Percentiles rank a stretch among this genome's conserved stretches.
Evolutionary conservation across 37 sponge, comb jelly and placozoan genomes (phyloP).

Genomic region (Oopsacas minuta): DNA sequence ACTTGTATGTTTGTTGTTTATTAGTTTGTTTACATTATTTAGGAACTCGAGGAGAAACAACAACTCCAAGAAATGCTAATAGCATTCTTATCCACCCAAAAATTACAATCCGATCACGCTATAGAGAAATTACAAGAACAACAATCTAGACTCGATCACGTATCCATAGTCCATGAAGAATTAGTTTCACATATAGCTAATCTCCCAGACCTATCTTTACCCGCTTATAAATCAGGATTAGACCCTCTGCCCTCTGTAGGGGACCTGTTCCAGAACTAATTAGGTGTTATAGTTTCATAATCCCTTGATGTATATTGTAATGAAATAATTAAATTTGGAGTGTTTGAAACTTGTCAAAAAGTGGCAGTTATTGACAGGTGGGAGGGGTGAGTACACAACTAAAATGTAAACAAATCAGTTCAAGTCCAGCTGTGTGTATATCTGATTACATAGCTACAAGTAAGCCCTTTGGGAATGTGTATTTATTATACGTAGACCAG

Average conservation of each 20-base stretch:
- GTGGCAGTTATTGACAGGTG: too few relatives aligned
- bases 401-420: too few relatives aligned
- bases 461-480: too few relatives aligned
- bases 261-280: constrained; percentile 56
- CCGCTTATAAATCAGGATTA: constrained; percentile 28
- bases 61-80: constrained; percentile 45
- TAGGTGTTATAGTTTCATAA: too few relatives aligned
- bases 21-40: constrained; percentile 28
- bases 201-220: constrained; percentile 75
- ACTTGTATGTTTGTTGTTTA: constrained; percentile 16
- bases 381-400: too few relatives aligned
- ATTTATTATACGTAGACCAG: too few relatives aligned
- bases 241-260: constrained; percentile 78
- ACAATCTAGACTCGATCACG: constrained; percentile 52
- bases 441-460: too few relatives aligned
- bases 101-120: constrained; percentile 27
- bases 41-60: constrained; percentile 47
- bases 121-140: constrained; percentile 56
- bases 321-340: too few relatives aligned
- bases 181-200: constrained; percentile 78
- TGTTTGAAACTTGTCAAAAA: too few relatives aligned
- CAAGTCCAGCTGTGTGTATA: too few relatives aligned
- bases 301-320: too few relatives aligned
- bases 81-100: constrained; percentile 44
- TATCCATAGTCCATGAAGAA: constrained; percentile 47